Conservation (phyloP, 2,888 invertebrate species). For the Philaethria dido region DNA sequence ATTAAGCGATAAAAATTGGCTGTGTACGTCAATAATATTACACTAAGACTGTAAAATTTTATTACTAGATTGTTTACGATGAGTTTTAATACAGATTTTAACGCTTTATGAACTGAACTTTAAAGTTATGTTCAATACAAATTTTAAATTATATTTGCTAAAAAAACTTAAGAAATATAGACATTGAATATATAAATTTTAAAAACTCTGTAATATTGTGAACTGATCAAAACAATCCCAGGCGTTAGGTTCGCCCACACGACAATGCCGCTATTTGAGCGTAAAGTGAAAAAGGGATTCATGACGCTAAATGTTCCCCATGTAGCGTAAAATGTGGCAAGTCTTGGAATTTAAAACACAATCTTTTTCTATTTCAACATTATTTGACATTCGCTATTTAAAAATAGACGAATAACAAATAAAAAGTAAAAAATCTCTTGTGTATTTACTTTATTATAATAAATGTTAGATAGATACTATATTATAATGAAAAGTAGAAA, state of each 20-base stretch:
- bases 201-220: not conserved
- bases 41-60: not conserved
- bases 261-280: conserved; percentile 2
- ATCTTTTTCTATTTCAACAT: not conserved
- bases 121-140: not conserved
- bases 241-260: not conserved
- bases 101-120: too few species aligned
- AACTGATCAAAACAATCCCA: not conserved
- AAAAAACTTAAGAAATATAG: not conserved
- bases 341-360: not conserved
- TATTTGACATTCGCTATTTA: not conserved
- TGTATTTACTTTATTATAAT: too few species aligned
- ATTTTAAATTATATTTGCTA: not conserved
- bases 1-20: conserved; percentile 13
- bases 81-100: not conserved
- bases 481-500: too few species aligned
- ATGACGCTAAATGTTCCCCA: not conserved
- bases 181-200: not conserved
- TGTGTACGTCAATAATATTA: not conserved
- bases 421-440: too few species aligned
- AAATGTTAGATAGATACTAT: too few species aligned
- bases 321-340: not conserved
- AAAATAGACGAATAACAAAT: not conserved
- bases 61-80: not conserved
- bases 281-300: not conserved